Evolutionary conservation across 2,888 invertebrate species (phyloP).

Genomic region (Lottia scabra): DNA sequence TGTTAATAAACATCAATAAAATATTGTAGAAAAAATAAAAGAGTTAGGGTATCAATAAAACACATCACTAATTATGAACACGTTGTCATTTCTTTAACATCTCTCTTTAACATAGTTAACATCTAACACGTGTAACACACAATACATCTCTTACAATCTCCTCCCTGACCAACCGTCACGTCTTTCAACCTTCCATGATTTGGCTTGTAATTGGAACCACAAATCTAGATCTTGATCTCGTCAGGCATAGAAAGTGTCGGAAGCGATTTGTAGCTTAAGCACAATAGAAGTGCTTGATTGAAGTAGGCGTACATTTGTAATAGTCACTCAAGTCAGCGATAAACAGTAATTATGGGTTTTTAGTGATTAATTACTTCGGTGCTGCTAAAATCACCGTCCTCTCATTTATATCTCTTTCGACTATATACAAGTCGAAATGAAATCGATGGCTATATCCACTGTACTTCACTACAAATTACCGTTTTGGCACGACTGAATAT

Average conservation of each 20-base stretch:
- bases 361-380: slow-evolving; percentile 2
- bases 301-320: neutral
- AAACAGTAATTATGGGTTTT: neutral
- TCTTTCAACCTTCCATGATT: neutral
- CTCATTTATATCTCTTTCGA: neutral
- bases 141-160: neutral
- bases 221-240: neutral
- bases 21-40: too few species aligned
- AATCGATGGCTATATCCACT: neutral
- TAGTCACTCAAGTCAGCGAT: slow-evolving; percentile 1
- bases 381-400: neutral
- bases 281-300: slow-evolving; percentile 1
- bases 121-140: neutral
- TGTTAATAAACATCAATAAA: too few species aligned
- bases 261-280: slow-evolving; percentile 1
- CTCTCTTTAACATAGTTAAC: neutral
- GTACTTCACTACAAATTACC: neutral
- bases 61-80: too few species aligned
- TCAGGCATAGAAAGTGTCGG: neutral
- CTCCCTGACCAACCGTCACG: neutral
- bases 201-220: slow-evolving; percentile 2
- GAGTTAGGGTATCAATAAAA: too few species aligned
- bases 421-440: neutral
- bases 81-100: too few species aligned
- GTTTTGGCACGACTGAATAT: slow-evolving; percentile 2